Base-by-base conservation (phyloP, 1,140 invertebrate genomes). In the Steinernema khuongi region DNA sequence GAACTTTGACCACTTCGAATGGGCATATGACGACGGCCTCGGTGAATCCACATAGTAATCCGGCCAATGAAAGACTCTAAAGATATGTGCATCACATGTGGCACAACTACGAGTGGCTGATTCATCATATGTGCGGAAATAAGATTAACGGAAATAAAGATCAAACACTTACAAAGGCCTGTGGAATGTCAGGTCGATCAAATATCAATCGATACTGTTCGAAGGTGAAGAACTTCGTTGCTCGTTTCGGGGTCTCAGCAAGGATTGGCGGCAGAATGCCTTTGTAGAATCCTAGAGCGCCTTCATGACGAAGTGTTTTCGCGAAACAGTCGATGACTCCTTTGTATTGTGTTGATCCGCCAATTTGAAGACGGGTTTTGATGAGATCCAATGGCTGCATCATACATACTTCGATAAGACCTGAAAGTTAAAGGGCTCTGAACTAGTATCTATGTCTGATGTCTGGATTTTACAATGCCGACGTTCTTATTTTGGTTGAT, bases 321-420 rank as follows among this genome's bases (percentile, higher is more conserved):
- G 86, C 87, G 85, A 95, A 91, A 86, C 93, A 94, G 85, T 96
- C 93, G 44, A 89, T 87, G 36, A 96, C 90, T 26, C 93, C 93
- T 82, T 86, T 89, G 81, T 93, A 93, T 82, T 90, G 89, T 75
- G 90, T 86, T 11, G 89, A 88, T n/a, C 88, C 84, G 85, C 93
- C 92, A 32, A 93, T 88, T 86, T 94, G 92, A 78, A 93, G 90
- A 72, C 92, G 87, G 2, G 93, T 96, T 88, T 96, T 96, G 0
- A 96, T 90, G 71, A 96, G 87, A 87, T 96, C 94, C 83, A 96
- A 88, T 1, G 94, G 94, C 88, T 96, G 93, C 94, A 96, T 96
- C 72, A 96, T 91, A 82, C 92, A 94, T 67, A 95, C 92, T 89
- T 96, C 94, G 18, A 94, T 89, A 86, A 96, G 94, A 28, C 87